Evolutionary conservation across 2,888 invertebrate species (phyloP).

Genomic region (Diabrotica balteata): DNA sequence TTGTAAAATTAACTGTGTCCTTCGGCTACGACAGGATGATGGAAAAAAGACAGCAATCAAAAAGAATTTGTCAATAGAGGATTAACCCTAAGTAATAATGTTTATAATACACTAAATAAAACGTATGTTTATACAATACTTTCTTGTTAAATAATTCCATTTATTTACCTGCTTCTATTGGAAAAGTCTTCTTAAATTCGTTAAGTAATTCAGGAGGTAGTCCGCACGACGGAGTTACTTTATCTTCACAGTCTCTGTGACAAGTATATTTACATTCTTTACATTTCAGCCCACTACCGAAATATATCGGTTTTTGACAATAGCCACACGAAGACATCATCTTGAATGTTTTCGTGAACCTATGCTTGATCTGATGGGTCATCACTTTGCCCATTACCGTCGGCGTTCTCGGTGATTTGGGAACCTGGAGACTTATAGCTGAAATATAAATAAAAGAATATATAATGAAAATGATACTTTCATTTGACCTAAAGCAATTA

Average conservation of each 20-base stretch:
- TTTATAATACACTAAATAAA: too few species aligned
- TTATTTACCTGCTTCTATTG: slow-evolving; percentile 65
- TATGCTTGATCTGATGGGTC: slow-evolving; percentile 90
- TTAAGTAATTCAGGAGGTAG: slow-evolving; percentile 85
- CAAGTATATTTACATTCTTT: slow-evolving; percentile 95
- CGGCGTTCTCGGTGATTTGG: slow-evolving; percentile 65
- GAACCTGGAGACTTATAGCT: slow-evolving; percentile 65
- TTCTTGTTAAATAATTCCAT: too few species aligned
- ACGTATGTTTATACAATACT: too few species aligned
- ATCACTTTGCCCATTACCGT: slow-evolving; percentile 70
- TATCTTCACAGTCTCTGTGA: slow-evolving; percentile 86
- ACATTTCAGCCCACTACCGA: slow-evolving; percentile 84
- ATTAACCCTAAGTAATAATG: too few species aligned
- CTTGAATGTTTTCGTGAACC: slow-evolving; percentile 88
- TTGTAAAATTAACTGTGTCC: too few species aligned
- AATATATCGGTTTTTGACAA: slow-evolving; percentile 70
- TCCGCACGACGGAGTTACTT: slow-evolving; percentile 92
- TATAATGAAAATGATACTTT: slow-evolving; percentile 1
- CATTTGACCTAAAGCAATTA: neutral
- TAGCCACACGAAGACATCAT: slow-evolving; percentile 89
- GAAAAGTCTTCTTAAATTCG: slow-evolving; percentile 79
- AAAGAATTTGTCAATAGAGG: too few species aligned
- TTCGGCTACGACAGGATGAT: too few species aligned
- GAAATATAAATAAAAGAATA: slow-evolving; percentile 20
- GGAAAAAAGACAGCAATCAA: too few species aligned